phyloP scores from a whole-genome alignment of 2,888 invertebrate genomes.

The Adelognathus sp. region DNA sequence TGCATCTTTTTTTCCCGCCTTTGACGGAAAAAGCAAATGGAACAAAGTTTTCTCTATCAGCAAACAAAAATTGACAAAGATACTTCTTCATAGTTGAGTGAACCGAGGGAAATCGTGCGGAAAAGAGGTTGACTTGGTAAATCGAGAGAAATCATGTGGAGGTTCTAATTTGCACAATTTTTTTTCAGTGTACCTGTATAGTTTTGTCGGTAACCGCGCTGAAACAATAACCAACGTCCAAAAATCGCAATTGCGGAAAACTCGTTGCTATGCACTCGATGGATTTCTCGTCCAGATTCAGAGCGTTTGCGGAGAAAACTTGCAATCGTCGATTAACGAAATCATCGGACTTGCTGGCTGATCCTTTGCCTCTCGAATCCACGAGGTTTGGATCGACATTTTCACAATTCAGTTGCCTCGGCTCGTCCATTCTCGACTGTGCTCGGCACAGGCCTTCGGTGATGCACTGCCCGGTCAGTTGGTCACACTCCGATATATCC shows the following conservation, averaged over 20 bases:
- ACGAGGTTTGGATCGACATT: slow-evolving; percentile 51
- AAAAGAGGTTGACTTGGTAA: too few relatives aligned
- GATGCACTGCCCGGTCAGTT: slow-evolving; percentile 85
- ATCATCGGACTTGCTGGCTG: slow-evolving; percentile 76
- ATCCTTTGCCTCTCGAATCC: background rate
- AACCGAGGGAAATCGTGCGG: too few relatives aligned
- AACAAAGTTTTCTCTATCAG: too few relatives aligned
- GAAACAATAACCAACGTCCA: slow-evolving; percentile 87
- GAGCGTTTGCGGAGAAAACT: slow-evolving; percentile 84
- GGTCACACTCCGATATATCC: slow-evolving; percentile 87
- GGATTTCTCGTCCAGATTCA: slow-evolving; percentile 85
- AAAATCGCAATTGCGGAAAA: slow-evolving; percentile 83
- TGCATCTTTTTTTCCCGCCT: too few relatives aligned
- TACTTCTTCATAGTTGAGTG: too few relatives aligned
- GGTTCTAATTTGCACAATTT: too few relatives aligned
- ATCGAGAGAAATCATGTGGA: too few relatives aligned
- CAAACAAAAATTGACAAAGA: too few relatives aligned
- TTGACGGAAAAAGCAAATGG: background rate
- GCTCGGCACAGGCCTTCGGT: slow-evolving; percentile 83
- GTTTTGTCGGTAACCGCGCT: slow-evolving; percentile 88
- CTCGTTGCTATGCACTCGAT: slow-evolving; percentile 84
- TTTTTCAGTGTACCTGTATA: slow-evolving; percentile 75
- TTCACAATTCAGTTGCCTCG: slow-evolving; percentile 37
- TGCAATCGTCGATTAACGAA: slow-evolving; percentile 75
- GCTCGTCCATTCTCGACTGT: background rate